Evolutionary conservation across 2,113 vertebrate species (phyloP).

Genomic region (Nycticryphes semicollaris): DNA sequence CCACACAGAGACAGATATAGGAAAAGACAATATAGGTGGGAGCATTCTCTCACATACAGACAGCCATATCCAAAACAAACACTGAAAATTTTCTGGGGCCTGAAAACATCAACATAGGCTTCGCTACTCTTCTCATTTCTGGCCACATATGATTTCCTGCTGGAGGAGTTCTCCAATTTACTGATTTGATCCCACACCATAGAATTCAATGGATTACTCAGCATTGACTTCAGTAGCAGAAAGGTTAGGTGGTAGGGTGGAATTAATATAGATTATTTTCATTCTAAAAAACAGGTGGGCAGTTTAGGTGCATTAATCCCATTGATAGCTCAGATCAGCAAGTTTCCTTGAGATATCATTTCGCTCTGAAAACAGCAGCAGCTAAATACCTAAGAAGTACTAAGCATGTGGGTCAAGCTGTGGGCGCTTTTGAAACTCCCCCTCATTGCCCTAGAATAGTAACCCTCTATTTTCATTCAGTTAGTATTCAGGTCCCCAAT

Average conservation of each 20-base stretch:
- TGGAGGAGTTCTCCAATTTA: not conserved
- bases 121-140: not conserved
- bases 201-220: not conserved
- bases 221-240: not conserved
- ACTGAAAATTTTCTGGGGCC: not conserved
- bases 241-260: not conserved
- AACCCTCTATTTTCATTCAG: not conserved
- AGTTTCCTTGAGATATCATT: not conserved
- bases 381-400: not conserved
- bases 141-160: not conserved
- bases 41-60: not conserved
- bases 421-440: not conserved
- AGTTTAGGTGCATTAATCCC: not conserved
- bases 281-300: not conserved
- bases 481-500: not conserved
- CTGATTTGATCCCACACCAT: not conserved
- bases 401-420: not conserved
- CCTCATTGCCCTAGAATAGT: not conserved
- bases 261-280: not conserved
- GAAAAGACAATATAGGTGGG: slow-evolving; percentile 21
- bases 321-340: not conserved
- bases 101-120: not conserved
- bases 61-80: not conserved
- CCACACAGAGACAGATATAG: slow-evolving; percentile 53
- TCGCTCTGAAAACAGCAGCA: not conserved